phyloP scores from a whole-genome alignment of 1,140 invertebrate species.

The Chlorops oryzae region DNA sequence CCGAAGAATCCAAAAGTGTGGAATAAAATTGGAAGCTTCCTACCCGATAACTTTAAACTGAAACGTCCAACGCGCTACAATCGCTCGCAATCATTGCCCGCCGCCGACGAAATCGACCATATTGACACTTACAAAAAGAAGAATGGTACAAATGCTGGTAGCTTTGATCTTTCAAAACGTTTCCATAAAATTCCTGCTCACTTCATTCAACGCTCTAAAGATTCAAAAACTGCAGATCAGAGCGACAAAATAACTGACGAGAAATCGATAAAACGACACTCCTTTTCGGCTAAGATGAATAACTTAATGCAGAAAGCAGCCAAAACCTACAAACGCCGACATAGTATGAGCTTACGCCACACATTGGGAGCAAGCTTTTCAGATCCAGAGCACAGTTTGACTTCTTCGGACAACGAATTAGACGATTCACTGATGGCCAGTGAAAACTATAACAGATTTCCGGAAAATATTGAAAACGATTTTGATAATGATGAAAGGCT shows the following conservation, averaged over 20 bases:
- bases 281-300: constrained; percentile 34
- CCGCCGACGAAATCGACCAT: constrained; percentile 25
- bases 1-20: constrained; percentile 45
- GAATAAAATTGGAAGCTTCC: constrained; percentile 55
- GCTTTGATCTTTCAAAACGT: constrained; percentile 28
- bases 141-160: constrained; percentile 14
- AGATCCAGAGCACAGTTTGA: constrained; percentile 31
- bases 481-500: too few relatives aligned
- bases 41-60: constrained; percentile 70
- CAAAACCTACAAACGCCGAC: constrained; percentile 39
- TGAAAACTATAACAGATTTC: too few relatives aligned
- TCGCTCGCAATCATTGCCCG: constrained; percentile 73
- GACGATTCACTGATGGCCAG: too few relatives aligned
- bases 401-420: constrained; percentile 32
- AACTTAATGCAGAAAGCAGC: constrained; percentile 41
- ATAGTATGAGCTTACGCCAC: constrained; percentile 30
- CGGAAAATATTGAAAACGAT: too few relatives aligned
- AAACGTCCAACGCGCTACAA: constrained; percentile 57
- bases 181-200: constrained; percentile 31
- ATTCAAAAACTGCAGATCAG: constrained; percentile 13
- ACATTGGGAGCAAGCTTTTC: constrained; percentile 30
- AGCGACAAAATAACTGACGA: constrained; percentile 17
- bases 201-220: constrained; percentile 17
- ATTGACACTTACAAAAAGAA: constrained; percentile 11
- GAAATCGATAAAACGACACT: constrained; percentile 24